Base-by-base conservation (phyloP, 37 sponge, comb jelly and placozoan species). In the Hormiphora californensis region DNA sequence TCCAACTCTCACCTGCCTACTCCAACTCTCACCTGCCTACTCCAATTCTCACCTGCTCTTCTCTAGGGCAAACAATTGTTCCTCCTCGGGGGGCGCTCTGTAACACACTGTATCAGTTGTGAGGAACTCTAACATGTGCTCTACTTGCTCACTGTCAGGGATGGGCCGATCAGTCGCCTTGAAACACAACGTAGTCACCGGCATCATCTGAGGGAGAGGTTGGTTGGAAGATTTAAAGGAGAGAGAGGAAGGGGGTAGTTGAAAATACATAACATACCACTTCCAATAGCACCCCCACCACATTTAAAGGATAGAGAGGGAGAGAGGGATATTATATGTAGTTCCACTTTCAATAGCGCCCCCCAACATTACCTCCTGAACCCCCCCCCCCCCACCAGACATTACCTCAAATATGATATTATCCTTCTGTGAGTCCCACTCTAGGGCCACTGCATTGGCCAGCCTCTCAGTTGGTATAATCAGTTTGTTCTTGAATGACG, bases 61-160 rank as follows among this genome's bases (percentile, higher is more conserved):
- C 23, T 73, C 81, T 46, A 73, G 7, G 23, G 46, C 43, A 4
- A 43, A 46, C 12, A 73, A 28, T 30, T 73, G 81, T 4, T 73
- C 81, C n/a, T 73, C 81, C 46, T 73, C 44, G 43, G 81, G 81
- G 17, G 39, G 39, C 21, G 81, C 81, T 17, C 81, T 73, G 27
- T 73, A 73, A 33, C 81, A 73, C 44, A 73, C 81, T 32, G 81
- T 73, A 40, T 73, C 81, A 8, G 81, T 73, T 19, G 46, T 73
- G 46, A 73, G 35, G 23, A 73, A 73, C 46, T 73, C 81, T 43
- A 40, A 12, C 81, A 41, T 73, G 46, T 73, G 81, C 46, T 73
- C 81, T 25, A 73, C 46, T 11, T 43, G 44, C 1, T 39, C 81
- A 1, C 9, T 40, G 1, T 2, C 27, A 7, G 35, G 39, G 43